Percentiles rank a stretch among this genome's conserved stretches.
Conservation (phyloP, 2,113 vertebrate species). For the Leucoraja erinaceus region DNA sequence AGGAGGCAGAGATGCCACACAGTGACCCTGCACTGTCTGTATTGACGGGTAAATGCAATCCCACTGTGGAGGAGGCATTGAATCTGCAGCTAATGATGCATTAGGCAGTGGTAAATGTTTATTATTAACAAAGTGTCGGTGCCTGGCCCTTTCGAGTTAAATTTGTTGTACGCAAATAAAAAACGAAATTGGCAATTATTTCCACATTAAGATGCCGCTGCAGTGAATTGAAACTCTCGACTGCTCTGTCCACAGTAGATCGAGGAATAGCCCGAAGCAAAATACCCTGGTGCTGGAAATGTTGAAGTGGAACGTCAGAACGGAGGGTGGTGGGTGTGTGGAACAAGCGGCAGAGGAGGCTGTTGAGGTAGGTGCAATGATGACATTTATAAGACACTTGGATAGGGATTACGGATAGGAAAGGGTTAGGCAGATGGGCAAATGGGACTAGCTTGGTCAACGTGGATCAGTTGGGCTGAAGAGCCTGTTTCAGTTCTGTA, state of each 20-base stretch:
- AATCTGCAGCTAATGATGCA: constrained; percentile 17
- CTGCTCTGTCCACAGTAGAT: background rate
- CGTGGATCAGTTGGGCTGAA: too few species aligned
- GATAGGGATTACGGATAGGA: too few species aligned
- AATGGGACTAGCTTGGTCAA: too few species aligned
- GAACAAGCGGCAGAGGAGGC: too few species aligned
- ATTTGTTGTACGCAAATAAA: constrained; percentile 25
- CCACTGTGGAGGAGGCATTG: background rate
- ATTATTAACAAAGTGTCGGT: background rate
- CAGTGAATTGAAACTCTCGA: background rate
- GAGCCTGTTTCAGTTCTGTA: too few species aligned
- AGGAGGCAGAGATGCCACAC: background rate
- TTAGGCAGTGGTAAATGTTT: background rate
- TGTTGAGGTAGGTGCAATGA: too few species aligned
- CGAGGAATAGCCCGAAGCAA: background rate
- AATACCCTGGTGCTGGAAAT: too few species aligned
- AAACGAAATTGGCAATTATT: constrained; percentile 18
- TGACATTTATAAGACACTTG: too few species aligned
- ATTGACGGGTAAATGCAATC: background rate
- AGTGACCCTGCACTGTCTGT: background rate
- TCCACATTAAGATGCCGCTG: background rate
- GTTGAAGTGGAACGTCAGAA: too few species aligned
- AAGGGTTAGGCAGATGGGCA: too few species aligned
- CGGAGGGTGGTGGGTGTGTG: too few species aligned
- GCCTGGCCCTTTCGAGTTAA: background rate